A percentile compares a stretch with the other conserved stretches of the same genome.
Conservation (phyloP, 2,888 invertebrate species). For the Tinea semifulvella region DNA sequence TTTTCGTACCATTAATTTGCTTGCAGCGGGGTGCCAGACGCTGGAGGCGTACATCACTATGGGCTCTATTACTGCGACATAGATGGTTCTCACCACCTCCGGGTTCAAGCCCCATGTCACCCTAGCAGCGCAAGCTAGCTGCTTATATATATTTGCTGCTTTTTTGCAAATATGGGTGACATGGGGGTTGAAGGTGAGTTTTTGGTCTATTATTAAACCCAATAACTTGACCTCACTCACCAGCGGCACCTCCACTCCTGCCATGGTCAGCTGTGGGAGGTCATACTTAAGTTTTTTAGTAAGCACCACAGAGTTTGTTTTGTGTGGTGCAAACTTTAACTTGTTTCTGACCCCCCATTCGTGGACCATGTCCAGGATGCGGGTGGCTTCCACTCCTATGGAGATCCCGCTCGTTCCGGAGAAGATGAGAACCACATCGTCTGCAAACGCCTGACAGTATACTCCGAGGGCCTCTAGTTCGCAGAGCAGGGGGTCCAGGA, state of each 20-base stretch:
- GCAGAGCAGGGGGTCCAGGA: slow-evolving; percentile 18
- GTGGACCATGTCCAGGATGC: slow-evolving; percentile 3
- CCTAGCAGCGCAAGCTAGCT: slow-evolving; percentile 13
- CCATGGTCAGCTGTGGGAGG: slow-evolving; percentile 16
- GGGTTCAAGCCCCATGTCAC: no score
- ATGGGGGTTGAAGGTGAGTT: slow-evolving; percentile 7
- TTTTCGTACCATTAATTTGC: no score
- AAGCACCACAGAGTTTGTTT: slow-evolving; percentile 13
- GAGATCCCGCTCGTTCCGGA: slow-evolving; percentile 9
- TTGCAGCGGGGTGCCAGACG: no score
- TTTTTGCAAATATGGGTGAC: slow-evolving; percentile 14
- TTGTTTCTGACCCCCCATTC: slow-evolving; percentile 18
- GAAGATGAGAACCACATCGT: slow-evolving; percentile 19
- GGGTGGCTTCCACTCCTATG: not conserved
- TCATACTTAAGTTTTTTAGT: slow-evolving; percentile 16
- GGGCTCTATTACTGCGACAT: no score
- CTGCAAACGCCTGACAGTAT: slow-evolving; percentile 21
- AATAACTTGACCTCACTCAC: slow-evolving; percentile 5
- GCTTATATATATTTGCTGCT: slow-evolving; percentile 14
- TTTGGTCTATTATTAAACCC: slow-evolving; percentile 9
- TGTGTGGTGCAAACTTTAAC: slow-evolving; percentile 19
- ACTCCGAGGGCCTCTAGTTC: not conserved
- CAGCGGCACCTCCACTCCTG: not conserved
- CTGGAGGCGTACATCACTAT: no score
- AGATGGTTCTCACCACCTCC: no score